Evolutionary conservation across 1,140 invertebrate genomes (phyloP), one percentile per base, ranked within the genome.

Genomic region (Neuroterus valhalla): DNA sequence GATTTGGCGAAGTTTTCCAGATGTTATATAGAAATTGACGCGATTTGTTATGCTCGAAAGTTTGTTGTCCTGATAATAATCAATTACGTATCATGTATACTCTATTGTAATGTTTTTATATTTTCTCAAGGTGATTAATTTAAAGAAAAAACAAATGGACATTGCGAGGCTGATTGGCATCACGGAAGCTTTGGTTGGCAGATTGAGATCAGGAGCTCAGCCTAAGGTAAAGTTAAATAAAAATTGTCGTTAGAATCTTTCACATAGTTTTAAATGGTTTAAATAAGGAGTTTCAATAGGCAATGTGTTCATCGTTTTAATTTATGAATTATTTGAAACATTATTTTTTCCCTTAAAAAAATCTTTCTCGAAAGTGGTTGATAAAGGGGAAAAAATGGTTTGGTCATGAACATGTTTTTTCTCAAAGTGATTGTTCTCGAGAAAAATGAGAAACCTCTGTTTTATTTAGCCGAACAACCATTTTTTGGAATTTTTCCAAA

Each of bases 141-240:
- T 94, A 78, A 85, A 90, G 31, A 84, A 89, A 26, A 91, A 91
- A 77, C 92, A 92, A 67, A 83, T 93, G 71, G 89, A 92, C 72
- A 92, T 94, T 10, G 93, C 94, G 14, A 91, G 90, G 81, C 85
- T 93, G 12, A 78, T 96, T 10, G 95, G 95, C 23, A 92, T 96
- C 70, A 93, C 92, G 1, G 95, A 96, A 85, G 89, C 90, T 26
- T 90, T 91, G 19, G 91, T 93, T 1, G 87, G 92, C 2, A 91
- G 92, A 82, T 90, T 96, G 85, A 91, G 93, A 46, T 91, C 91
- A 42, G 94, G 93, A 81, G 82, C 90, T 77, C 83, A 80, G 17
- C 88, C 92, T 44, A 93, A 92, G 86, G 93, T 91, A 90, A 78
- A 74, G 68, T 70, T 68, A 69, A 31, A 12, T 44, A 23, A 68